These are phyloP conservation scores for Coelinius sp. DNA, from an alignment of 2,888 invertebrate genomes.

Conservation along the genomic window DNA sequence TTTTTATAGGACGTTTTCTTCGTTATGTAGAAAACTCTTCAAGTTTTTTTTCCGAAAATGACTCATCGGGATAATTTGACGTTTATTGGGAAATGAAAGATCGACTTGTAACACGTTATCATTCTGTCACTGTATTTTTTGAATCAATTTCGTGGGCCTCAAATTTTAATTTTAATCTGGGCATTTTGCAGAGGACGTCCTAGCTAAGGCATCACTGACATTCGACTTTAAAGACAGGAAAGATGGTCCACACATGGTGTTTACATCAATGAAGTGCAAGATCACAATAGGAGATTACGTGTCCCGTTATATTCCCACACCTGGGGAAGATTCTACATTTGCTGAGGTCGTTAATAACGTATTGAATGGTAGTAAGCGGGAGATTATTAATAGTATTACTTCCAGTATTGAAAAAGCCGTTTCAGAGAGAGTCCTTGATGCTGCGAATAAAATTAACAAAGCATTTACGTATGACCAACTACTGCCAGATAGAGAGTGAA, in stretches of 20 bases:
- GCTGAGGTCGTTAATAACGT: conserved; percentile 52
- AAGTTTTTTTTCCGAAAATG: too few species aligned
- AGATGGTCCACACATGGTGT: conserved; percentile 51
- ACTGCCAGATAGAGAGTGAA: conserved; percentile 60
- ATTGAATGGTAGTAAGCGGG: conserved; percentile 57
- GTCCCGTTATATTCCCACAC: conserved; percentile 47
- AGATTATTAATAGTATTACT: conserved; percentile 60
- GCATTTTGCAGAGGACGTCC: conserved; percentile 51
- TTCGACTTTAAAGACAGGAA: conserved; percentile 46
- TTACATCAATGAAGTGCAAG: conserved; percentile 53
- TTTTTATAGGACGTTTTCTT: too few species aligned
- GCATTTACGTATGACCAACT: conserved; percentile 65
- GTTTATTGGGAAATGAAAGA: too few species aligned
- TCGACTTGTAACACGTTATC: too few species aligned
- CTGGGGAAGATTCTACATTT: conserved; percentile 48
- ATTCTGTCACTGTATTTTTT: too few species aligned
- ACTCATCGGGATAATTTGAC: too few species aligned
- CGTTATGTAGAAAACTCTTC: too few species aligned
- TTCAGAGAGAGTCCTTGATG: conserved; percentile 55
- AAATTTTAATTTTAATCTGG: background rate
- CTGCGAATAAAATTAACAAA: conserved; percentile 63
- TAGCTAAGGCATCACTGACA: conserved; percentile 39
- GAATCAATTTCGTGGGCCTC: background rate
- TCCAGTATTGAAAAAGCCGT: conserved; percentile 65
- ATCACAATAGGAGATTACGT: conserved; percentile 52